Base-by-base conservation (phyloP, 92 coral and sea anemone genomes). In the Montipora capitata region DNA sequence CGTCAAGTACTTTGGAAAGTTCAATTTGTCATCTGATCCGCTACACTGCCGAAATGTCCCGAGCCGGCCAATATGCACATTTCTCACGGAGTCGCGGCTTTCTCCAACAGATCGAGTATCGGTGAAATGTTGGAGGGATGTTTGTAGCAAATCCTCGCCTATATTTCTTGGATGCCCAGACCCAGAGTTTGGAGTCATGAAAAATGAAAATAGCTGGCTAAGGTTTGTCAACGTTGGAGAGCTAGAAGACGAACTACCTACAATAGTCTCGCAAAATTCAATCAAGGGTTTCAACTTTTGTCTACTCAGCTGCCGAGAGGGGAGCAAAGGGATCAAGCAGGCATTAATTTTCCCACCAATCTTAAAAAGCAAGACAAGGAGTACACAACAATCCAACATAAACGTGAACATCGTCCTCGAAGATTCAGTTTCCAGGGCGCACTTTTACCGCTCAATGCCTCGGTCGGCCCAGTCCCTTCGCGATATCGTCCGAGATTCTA, bases 381-480 rank as follows among this genome's bases (percentile, higher is more conserved):
- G 68, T 45, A 16, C 87, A 9, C 61, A 52, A 8, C 69, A 16
- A 11, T 15, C 91, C 51, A 17, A 12, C 40, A 82, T 54, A 54
- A 54, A 54, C 72, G 86, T 96, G 5, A 96, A 96, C 70, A 95
- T 96, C 41, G 77, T 96, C 9, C 82, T 96, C 3, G 98, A 96
- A 84, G 99, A 96, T 65, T 94, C 99, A 1, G 89, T 96, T 40
- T 96, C 99, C 78, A 85, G 99, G 16, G 72, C 93, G 4, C 99
- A 96, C 41, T 96, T 96, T 71, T 96, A 96, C 76, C 74, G 99
- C 7, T 83, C 95, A 41, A 72, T 96, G 79, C 98, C 99, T 38
- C 89, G 88, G 40, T 87, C 99, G 49, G 96, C 88, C 18, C 72
- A 86, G 41, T 75, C 94, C 10, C 87, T 96, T 58, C 94, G 96